A percentile compares a stretch with the other conserved stretches of the same genome.
These are phyloP conservation scores for Montipora foliosa DNA, from an alignment of 64 coral and sea anemone species.

Conservation along the genomic window DNA sequence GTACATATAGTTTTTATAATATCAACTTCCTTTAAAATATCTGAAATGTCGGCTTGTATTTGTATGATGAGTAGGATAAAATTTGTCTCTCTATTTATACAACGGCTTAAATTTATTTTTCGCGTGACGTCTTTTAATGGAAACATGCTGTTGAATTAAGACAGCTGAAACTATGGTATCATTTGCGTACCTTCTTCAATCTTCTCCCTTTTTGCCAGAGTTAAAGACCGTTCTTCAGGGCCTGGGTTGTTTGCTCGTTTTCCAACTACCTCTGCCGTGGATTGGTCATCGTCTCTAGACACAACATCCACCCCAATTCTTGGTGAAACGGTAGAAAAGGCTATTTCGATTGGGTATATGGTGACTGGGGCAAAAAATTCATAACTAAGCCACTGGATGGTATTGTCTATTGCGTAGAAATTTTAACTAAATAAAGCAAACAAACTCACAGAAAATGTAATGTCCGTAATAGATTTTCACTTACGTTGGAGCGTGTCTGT, in stretches of 20 bases:
- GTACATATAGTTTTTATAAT: too few relatives aligned
- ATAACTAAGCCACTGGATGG: background rate
- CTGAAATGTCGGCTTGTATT: too few relatives aligned
- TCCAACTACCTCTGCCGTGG: background rate
- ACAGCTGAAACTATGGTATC: too few relatives aligned
- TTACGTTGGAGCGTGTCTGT: background rate
- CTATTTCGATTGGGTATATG: slow-evolving; percentile 21
- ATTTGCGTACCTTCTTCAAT: slow-evolving; percentile 22
- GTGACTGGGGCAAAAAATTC: slow-evolving; percentile 7
- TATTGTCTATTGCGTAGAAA: background rate
- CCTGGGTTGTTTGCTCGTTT: slow-evolving; percentile 18
- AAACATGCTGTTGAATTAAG: too few relatives aligned
- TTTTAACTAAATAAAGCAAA: background rate
- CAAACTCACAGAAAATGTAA: background rate
- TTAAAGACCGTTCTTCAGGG: slow-evolving; percentile 19
- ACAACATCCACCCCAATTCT: slow-evolving; percentile 22
- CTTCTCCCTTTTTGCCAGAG: slow-evolving; percentile 6
- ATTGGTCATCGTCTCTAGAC: slow-evolving; percentile 22
- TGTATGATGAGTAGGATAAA: too few relatives aligned
- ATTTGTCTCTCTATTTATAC: too few relatives aligned
- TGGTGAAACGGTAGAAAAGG: slow-evolving; percentile 24
- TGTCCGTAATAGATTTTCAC: background rate
- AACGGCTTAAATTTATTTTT: too few relatives aligned
- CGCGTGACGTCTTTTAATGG: too few relatives aligned
- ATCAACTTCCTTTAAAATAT: too few relatives aligned